Evolutionary conservation across 2,888 invertebrate species (phyloP).

Genomic region (Miltochrista miniata): DNA sequence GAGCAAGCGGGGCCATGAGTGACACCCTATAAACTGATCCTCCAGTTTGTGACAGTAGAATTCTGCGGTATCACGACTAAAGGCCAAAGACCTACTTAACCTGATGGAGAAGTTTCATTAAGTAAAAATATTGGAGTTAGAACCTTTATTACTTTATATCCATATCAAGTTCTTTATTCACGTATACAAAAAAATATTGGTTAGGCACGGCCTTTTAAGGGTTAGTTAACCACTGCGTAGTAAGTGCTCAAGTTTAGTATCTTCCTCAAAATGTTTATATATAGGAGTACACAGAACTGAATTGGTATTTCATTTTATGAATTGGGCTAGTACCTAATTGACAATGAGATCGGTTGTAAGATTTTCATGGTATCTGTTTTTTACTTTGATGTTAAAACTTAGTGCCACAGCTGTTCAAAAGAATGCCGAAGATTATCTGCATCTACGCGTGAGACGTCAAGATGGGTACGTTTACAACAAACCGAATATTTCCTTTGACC

Average conservation of each 20-base stretch:
- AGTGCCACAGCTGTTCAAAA: constrained; percentile 15
- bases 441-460: constrained; percentile 61
- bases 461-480: constrained; percentile 74
- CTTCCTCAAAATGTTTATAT: constrained; percentile 63
- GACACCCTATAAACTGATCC: no score
- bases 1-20: no score
- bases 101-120: no score
- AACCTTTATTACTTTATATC: no score
- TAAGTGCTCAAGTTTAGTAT: constrained; percentile 35
- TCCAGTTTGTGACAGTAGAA: no score
- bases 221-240: constrained; percentile 60
- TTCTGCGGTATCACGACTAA: no score
- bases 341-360: constrained; percentile 43
- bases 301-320: constrained; percentile 46
- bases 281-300: constrained; percentile 46
- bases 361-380: constrained; percentile 36
- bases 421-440: constrained; percentile 10
- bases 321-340: constrained; percentile 14
- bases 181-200: no score
- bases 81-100: no score
- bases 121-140: no score
- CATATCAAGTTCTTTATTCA: no score
- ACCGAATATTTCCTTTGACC: constrained; percentile 69
- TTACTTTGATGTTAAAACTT: constrained; percentile 33
- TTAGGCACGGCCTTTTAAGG: constrained; percentile 30